These are phyloP conservation scores for Hylia prasina DNA, from an alignment of 2,113 vertebrate genomes.

Conservation along the genomic window DNA sequence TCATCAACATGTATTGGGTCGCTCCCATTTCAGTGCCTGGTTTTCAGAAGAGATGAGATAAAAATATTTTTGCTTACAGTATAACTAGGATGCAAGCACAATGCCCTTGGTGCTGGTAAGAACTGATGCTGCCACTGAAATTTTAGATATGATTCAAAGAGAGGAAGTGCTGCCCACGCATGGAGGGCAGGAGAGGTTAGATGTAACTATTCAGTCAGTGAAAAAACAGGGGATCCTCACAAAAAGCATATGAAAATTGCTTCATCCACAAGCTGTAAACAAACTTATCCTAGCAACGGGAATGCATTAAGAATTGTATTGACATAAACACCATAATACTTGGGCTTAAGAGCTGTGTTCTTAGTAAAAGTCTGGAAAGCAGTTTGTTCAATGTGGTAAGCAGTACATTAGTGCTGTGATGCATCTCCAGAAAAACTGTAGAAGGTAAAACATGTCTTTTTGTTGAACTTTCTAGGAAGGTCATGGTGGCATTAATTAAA, in stretches of 20 bases:
- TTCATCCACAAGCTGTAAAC: not conserved
- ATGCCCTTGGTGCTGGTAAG: not conserved
- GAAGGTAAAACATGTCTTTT: not conserved
- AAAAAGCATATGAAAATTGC: not conserved
- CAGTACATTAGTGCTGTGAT: fast-evolving
- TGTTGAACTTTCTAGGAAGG: not conserved
- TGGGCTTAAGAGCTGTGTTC: not conserved
- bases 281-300: not conserved
- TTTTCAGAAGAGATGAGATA: not conserved
- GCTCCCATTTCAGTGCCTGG: not conserved
- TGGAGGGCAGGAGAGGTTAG: not conserved
- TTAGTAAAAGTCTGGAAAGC: not conserved
- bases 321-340: not conserved
- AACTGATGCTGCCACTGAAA: not conserved
- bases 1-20: not conserved
- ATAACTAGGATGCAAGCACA: not conserved
- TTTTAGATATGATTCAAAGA: not conserved
- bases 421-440: not conserved
- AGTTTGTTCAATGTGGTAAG: not conserved
- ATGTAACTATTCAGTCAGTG: not conserved
- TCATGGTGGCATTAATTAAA: not conserved
- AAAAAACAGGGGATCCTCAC: not conserved
- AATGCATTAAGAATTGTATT: not conserved
- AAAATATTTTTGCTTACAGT: not conserved
- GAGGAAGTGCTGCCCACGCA: not conserved